These are phyloP conservation scores for Diorhabda carinulata DNA, from an alignment of 1,140 invertebrate genomes.

Conservation along the genomic window DNA sequence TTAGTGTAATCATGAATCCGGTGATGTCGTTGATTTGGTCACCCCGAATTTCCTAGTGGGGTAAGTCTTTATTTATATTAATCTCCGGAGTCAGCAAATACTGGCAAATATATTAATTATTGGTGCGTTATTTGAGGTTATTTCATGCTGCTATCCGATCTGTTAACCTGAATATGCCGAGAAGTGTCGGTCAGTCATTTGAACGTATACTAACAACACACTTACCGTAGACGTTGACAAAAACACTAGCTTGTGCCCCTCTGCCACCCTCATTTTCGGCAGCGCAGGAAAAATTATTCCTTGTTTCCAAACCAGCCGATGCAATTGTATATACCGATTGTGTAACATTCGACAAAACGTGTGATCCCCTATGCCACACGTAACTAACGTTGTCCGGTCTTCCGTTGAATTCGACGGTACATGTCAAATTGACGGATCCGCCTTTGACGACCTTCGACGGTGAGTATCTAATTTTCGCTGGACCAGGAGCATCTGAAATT, in stretches of 20 bases:
- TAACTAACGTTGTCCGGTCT: constrained; percentile 69
- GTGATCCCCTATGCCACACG: constrained; percentile 74
- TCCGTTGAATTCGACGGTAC: constrained; percentile 76
- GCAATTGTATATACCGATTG: constrained; percentile 72
- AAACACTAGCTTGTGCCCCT: constrained; percentile 65
- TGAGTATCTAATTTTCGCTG: constrained; percentile 44
- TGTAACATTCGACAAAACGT: constrained; percentile 67
- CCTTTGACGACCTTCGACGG: constrained; percentile 75
- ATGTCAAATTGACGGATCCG: constrained; percentile 69
- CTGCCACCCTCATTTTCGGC: constrained; percentile 78
- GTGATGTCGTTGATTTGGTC: too few relatives aligned
- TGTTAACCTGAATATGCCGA: too few relatives aligned
- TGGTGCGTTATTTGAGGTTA: too few relatives aligned
- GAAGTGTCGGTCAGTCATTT: too few relatives aligned
- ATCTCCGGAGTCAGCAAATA: too few relatives aligned
- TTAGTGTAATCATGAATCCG: too few relatives aligned
- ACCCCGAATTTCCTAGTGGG: too few relatives aligned
- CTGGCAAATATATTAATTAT: too few relatives aligned
- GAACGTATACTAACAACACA: constrained; percentile 4
- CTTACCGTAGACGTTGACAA: constrained; percentile 75
- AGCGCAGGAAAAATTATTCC: constrained; percentile 82
- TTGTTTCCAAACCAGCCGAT: constrained; percentile 73
- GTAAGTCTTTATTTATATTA: too few relatives aligned
- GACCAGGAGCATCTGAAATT: constrained; percentile 39
- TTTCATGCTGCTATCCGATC: too few relatives aligned